phyloP scores from a whole-genome alignment of 2,113 vertebrate species.

The Archilochus colubris region DNA sequence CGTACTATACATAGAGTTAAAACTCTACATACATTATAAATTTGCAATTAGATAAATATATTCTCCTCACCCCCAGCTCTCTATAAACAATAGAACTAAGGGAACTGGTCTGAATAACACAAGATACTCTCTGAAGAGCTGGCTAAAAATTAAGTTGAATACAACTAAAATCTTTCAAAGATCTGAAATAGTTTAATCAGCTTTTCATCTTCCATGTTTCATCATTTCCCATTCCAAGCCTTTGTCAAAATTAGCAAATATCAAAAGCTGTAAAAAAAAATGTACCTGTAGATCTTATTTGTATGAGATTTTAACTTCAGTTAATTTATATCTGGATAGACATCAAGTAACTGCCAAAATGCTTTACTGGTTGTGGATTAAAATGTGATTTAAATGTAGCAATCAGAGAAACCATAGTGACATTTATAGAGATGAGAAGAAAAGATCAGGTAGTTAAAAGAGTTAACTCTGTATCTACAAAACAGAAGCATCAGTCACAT shows the following conservation, averaged over 20 bases:
- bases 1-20: background rate
- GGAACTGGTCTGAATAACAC: background rate
- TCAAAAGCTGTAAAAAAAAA: background rate
- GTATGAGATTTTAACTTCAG: background rate
- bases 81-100: background rate
- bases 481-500: background rate
- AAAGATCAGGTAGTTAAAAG: background rate
- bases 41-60: background rate
- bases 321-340: background rate
- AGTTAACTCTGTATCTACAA: background rate
- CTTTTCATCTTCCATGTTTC: background rate
- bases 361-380: background rate
- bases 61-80: accelerated
- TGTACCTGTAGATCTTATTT: background rate
- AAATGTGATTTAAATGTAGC: background rate
- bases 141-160: background rate
- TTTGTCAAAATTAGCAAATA: background rate
- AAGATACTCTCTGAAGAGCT: background rate
- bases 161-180: background rate
- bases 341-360: background rate
- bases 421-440: background rate
- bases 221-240: accelerated
- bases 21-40: background rate
- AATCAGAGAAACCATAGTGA: background rate
- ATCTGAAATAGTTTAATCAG: background rate